phyloP scores from a whole-genome alignment of 2,888 invertebrate genomes.

The Sphaerophoria taeniata region DNA sequence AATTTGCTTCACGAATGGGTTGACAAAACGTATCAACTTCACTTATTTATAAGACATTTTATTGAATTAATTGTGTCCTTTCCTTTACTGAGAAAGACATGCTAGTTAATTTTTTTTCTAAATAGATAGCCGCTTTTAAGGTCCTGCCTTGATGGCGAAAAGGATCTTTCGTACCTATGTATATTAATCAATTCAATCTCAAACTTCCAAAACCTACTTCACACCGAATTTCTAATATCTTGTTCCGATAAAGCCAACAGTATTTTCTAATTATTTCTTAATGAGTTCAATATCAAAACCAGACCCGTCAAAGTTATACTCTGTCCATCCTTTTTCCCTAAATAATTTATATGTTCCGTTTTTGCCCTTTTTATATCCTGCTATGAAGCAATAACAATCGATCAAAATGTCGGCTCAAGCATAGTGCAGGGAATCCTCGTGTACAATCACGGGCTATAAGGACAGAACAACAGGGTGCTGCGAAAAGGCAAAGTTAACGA shows the following conservation, averaged over 20 bases:
- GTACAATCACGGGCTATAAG: slow-evolving; percentile 55
- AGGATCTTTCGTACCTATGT: neutral
- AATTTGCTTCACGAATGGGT: too few species aligned
- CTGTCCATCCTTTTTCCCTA: slow-evolving; percentile 56
- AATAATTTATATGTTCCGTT: slow-evolving; percentile 69
- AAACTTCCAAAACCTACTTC: neutral
- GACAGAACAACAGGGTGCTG: slow-evolving; percentile 46
- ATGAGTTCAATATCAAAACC: slow-evolving; percentile 71
- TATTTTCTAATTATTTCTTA: slow-evolving; percentile 74
- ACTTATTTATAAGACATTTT: too few species aligned
- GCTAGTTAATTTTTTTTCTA: too few species aligned
- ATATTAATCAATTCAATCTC: neutral
- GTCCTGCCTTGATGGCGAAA: too few species aligned
- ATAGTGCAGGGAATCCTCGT: slow-evolving; percentile 67
- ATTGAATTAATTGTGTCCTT: too few species aligned
- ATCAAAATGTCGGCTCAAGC: slow-evolving; percentile 74
- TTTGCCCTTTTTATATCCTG: slow-evolving; percentile 11
- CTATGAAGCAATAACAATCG: slow-evolving; percentile 71
- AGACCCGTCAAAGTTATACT: slow-evolving; percentile 51
- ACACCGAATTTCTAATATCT: slow-evolving; percentile 37
- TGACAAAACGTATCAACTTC: too few species aligned
- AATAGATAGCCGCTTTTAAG: too few species aligned
- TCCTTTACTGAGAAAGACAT: too few species aligned
- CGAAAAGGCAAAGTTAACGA: slow-evolving; percentile 71
- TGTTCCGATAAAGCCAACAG: slow-evolving; percentile 57